Conservation (phyloP, 1,140 invertebrate species). For the Drosophila persimilis region DNA sequence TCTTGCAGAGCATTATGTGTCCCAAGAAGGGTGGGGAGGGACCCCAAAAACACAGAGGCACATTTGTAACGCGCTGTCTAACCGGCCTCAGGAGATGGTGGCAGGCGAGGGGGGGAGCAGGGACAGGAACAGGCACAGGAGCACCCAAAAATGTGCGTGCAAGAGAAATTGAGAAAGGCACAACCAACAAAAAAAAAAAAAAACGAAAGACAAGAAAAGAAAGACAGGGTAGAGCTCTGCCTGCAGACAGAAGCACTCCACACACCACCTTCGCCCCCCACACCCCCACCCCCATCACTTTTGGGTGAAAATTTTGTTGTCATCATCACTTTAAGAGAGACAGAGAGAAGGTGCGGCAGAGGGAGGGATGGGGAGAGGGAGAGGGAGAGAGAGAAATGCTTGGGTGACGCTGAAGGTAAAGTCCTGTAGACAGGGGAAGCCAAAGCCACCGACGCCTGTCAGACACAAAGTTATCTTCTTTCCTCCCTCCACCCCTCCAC, state of each 20-base stretch:
- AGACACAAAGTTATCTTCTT: slow-evolving; percentile 76
- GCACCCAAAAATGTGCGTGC: slow-evolving; percentile 69
- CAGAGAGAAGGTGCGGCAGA: slow-evolving; percentile 3
- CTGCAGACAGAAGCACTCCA: slow-evolving; percentile 38
- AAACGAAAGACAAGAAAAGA: slow-evolving; percentile 3
- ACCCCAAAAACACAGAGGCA: slow-evolving; percentile 36
- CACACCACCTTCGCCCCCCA: slow-evolving; percentile 13
- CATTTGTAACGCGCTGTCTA: slow-evolving; percentile 78
- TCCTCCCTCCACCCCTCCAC: background rate
- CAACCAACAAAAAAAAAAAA: slow-evolving; percentile 3
- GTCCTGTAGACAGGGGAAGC: slow-evolving; percentile 16
- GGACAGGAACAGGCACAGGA: slow-evolving; percentile 9
- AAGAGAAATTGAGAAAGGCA: slow-evolving; percentile 50
- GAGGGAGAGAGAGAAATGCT: slow-evolving; percentile 8
- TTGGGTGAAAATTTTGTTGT: slow-evolving; percentile 79
- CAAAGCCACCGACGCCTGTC: slow-evolving; percentile 58
- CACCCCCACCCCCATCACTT: slow-evolving; percentile 3
- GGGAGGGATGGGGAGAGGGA: background rate
- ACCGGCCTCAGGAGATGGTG: slow-evolving; percentile 33
- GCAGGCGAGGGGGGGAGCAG: too few relatives aligned
- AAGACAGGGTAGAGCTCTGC: slow-evolving; percentile 5
- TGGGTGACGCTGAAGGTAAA: slow-evolving; percentile 18
- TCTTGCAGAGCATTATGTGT: slow-evolving; percentile 25
- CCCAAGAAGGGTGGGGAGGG: background rate
- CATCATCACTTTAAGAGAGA: slow-evolving; percentile 72